phyloP scores from a whole-genome alignment of 2,113 vertebrate genomes.

The Datnioides undecimradiatus region DNA sequence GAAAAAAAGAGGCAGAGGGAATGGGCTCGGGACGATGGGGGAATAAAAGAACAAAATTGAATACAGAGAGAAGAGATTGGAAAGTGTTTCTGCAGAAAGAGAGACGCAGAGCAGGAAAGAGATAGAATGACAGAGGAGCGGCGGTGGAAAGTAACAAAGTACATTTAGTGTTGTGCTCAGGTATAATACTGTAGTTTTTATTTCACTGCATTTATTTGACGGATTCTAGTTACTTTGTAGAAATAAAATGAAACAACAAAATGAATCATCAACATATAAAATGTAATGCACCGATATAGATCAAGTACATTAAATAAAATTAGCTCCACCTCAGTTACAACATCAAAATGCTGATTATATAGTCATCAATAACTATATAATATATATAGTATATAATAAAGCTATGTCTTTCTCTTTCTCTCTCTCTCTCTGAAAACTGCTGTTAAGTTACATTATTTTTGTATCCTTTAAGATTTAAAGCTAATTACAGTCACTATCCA shows the following conservation, averaged over 20 bases:
- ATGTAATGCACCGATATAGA: background rate
- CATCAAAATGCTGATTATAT: background rate
- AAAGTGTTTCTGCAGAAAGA: conserved; percentile 61
- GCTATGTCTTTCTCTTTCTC: no score
- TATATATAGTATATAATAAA: background rate
- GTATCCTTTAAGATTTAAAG: no score
- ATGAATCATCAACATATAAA: background rate
- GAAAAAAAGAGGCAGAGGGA: conserved; percentile 38
- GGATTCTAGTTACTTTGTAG: background rate
- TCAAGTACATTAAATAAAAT: conserved; percentile 5
- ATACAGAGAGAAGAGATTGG: conserved; percentile 74
- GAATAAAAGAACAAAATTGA: conserved; percentile 77
- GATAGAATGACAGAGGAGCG: conserved; percentile 42
- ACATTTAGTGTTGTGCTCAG: conserved; percentile 47
- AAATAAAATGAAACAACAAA: background rate
- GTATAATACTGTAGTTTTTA: conserved; percentile 7
- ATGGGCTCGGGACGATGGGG: conserved; percentile 47
- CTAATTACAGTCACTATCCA: no score
- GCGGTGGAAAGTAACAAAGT: conserved; percentile 37
- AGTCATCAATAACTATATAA: background rate
- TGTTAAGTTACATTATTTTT: no score
- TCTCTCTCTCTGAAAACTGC: no score
- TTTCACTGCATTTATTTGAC: background rate
- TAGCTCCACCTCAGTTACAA: background rate
- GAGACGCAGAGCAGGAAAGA: conserved; percentile 45